Base-by-base conservation (phyloP, 1,140 invertebrate genomes). In the Holcopasites calliopsidis region DNA sequence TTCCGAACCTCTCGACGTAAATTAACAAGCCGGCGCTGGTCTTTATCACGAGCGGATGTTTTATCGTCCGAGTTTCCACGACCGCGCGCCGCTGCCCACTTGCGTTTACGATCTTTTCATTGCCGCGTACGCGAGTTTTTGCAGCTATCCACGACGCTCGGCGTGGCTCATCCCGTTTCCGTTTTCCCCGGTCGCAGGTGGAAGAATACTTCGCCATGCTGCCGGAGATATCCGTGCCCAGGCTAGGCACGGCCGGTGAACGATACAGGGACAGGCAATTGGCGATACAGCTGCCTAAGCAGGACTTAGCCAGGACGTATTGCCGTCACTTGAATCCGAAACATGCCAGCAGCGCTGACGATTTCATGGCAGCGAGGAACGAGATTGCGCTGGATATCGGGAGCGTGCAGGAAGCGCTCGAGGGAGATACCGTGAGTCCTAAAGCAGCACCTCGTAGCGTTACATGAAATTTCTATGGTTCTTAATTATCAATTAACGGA, bases 351-450 rank as follows among this genome's bases (percentile, higher is more conserved):
- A 95, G 94, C 79, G 98, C 95, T 87, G 89, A 93, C 83, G 97
- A 98, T 89, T 99, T 99, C 90, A 95, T 98, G 76, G 95, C 96
- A 28, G 96, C 96, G 40, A 92, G 98, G 50, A 99, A 99, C 90
- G 97, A 98, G 92, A 96, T 99, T 79, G 97, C 97, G 18, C 92
- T 99, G 79, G 98, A 99, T 90, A 97, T 99, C 86, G 98, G 97
- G 89, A 94, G 93, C 83, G 95, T 95, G 2, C 93, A 93, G 83
- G 93, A 94, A 82, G 86, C 92, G 50, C 72, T 88, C 65, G 91
- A 92, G 71, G 86, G 88, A 79, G 84, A 86, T 31, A 81, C 90
- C 72, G 93, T 94, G 87, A 89, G 92, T 92, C 18, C 6, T 8
- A n/a, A n/a, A 11, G 38, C 18, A 38, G n/a, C n/a, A n/a, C n/a